Conservation (phyloP, 2,113 vertebrate species). For the Mesoclemmys tuberculata region DNA sequence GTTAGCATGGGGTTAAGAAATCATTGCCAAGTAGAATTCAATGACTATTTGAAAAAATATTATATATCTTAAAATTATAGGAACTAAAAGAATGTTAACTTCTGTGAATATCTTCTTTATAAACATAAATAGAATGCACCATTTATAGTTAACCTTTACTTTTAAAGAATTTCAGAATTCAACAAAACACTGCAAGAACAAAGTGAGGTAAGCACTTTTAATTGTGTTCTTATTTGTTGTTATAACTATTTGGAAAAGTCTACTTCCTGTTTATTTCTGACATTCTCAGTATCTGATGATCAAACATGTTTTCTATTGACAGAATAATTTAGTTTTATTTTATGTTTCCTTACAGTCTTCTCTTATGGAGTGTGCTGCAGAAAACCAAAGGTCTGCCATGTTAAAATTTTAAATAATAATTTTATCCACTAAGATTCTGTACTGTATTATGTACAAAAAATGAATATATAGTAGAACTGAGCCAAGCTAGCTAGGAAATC, state of each 20-base stretch:
- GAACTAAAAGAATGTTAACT: no score
- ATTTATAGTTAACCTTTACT: slow-evolving; percentile 39
- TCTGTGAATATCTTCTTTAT: background rate
- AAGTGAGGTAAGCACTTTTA: slow-evolving; percentile 75
- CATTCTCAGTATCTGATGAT: background rate
- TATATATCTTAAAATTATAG: background rate
- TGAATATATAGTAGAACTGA: background rate
- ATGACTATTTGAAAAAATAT: background rate
- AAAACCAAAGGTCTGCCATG: slow-evolving; percentile 78
- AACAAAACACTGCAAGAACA: slow-evolving; percentile 76
- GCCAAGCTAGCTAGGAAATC: background rate
- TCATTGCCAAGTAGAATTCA: background rate
- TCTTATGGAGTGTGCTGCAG: slow-evolving; percentile 72
- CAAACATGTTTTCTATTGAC: slow-evolving; percentile 26
- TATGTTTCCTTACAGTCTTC: slow-evolving; percentile 75
- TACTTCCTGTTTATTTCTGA: background rate
- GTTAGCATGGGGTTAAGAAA: background rate
- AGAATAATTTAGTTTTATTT: slow-evolving; percentile 34
- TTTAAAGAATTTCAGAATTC: slow-evolving; percentile 79
- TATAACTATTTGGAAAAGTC: slow-evolving; percentile 10
- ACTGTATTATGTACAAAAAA: background rate
- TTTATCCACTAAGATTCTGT: background rate
- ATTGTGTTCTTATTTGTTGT: slow-evolving; percentile 2
- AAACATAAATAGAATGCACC: background rate
- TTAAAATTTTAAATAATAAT: background rate